These are phyloP conservation scores for Cliona cf. orientalis DNA, from an alignment of 37 sponge, comb jelly and placozoan genomes.

Conservation along the genomic window DNA sequence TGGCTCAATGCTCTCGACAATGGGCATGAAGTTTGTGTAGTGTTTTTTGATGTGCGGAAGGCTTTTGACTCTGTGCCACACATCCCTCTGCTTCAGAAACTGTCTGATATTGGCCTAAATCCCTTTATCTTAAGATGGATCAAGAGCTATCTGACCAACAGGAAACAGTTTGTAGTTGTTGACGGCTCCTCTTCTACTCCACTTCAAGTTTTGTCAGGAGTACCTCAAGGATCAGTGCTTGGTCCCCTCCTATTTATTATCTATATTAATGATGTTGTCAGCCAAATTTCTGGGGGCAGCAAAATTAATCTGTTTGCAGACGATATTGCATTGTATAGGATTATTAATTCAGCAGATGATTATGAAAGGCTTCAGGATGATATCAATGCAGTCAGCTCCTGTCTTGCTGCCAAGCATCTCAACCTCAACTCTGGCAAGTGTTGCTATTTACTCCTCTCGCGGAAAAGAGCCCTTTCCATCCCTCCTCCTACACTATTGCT, in stretches of 20 bases:
- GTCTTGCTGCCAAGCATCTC: neutral
- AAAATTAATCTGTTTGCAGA: conserved; percentile 23
- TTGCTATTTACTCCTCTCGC: neutral
- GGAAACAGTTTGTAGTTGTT: conserved; percentile 16
- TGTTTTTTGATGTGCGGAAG: conserved; percentile 28
- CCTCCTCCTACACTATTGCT: neutral
- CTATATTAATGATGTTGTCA: conserved; percentile 19
- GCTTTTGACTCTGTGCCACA: conserved; percentile 30
- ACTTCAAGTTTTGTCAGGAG: conserved; percentile 12
- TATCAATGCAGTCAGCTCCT: neutral
- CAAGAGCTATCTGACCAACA: neutral
- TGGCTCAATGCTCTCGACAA: neutral
- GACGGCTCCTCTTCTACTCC: neutral
- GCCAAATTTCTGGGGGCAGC: neutral
- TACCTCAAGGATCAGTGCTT: conserved; percentile 27
- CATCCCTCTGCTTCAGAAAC: neutral
- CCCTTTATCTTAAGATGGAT: neutral
- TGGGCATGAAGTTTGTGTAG: conserved; percentile 10
- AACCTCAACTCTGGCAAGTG: conserved; percentile 2
- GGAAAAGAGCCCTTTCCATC: neutral
- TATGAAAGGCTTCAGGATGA: neutral
- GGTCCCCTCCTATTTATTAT: conserved; percentile 38
- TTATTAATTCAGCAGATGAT: neutral
- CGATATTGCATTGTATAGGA: neutral
- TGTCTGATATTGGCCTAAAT: neutral